These are phyloP conservation scores for Loriculus beryllinus DNA, from an alignment of 2,797 vertebrate genomes.

Conservation along the genomic window DNA sequence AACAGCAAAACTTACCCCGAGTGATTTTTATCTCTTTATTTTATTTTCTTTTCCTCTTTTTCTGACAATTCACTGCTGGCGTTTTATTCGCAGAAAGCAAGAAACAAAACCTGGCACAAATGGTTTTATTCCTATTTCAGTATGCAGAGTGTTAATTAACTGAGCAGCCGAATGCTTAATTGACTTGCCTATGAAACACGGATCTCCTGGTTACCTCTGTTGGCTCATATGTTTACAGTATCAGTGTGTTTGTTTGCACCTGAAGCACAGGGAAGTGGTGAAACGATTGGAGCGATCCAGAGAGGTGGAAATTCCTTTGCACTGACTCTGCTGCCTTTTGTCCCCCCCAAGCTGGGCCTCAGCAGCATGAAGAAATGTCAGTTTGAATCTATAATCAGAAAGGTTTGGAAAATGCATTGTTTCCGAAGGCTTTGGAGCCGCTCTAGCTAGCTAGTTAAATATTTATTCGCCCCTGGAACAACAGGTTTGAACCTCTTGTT, in stretches of 20 bases:
- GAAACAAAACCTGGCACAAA: background rate
- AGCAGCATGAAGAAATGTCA: conserved; percentile 30
- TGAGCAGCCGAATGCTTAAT: background rate
- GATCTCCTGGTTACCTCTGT: background rate
- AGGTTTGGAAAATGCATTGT: conserved; percentile 26
- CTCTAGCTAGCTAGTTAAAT: conserved; percentile 30
- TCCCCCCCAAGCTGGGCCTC: conserved; percentile 41
- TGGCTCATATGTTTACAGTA: conserved; percentile 4
- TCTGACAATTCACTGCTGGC: fast-evolving
- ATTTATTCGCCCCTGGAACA: conserved; percentile 25
- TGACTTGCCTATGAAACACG: background rate
- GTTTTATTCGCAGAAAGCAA: background rate
- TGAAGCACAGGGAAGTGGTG: conserved; percentile 16
- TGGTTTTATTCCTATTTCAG: background rate
- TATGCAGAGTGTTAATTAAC: background rate
- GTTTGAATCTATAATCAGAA: conserved; percentile 17
- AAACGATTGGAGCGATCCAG: background rate
- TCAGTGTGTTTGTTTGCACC: background rate
- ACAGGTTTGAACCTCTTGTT: background rate
- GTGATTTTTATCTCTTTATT: background rate
- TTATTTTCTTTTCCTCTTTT: fast-evolving
- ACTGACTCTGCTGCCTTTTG: background rate
- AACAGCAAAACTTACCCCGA: background rate
- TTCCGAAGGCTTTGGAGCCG: conserved; percentile 11
- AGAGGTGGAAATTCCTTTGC: conserved; percentile 32